phyloP scores from a whole-genome alignment of 35 echinoderm and acorn worm genomes.

The Patiria miniata region DNA sequence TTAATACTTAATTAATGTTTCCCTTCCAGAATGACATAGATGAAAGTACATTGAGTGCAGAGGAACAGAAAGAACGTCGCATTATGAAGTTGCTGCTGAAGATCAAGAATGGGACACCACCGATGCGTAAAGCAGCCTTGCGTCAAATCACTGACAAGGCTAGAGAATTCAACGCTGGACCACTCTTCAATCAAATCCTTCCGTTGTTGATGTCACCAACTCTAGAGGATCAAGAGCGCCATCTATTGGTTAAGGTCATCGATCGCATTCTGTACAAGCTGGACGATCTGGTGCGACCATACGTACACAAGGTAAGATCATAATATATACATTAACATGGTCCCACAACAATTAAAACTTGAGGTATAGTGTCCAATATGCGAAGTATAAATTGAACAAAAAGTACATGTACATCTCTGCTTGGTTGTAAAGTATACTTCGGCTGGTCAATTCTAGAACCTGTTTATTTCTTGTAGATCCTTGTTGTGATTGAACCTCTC shows the following conservation, averaged over 20 bases:
- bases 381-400: too few relatives aligned
- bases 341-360: not conserved
- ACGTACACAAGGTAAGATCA: slow-evolving; percentile 93
- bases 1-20: not conserved
- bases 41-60: slow-evolving; percentile 92
- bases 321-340: not conserved
- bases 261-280: slow-evolving; percentile 97
- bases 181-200: slow-evolving; percentile 99
- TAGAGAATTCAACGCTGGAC: slow-evolving; percentile 92
- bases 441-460: not conserved
- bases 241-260: slow-evolving; percentile 99
- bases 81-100: slow-evolving; percentile 93
- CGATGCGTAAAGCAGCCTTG: slow-evolving; percentile 96
- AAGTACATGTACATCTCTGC: too few relatives aligned
- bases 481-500: slow-evolving; percentile 97
- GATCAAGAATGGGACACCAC: slow-evolving; percentile 98
- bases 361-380: not conserved
- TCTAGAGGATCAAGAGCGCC: slow-evolving; percentile 98
- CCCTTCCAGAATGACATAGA: slow-evolving; percentile 90
- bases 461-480: slow-evolving; percentile 64
- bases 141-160: slow-evolving; percentile 99
- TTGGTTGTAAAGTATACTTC: too few relatives aligned
- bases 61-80: slow-evolving; percentile 87
- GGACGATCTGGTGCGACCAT: slow-evolving; percentile 93
- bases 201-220: slow-evolving; percentile 98